Conservation (phyloP, 2,888 invertebrate species). For the Drosophila algonquin region DNA sequence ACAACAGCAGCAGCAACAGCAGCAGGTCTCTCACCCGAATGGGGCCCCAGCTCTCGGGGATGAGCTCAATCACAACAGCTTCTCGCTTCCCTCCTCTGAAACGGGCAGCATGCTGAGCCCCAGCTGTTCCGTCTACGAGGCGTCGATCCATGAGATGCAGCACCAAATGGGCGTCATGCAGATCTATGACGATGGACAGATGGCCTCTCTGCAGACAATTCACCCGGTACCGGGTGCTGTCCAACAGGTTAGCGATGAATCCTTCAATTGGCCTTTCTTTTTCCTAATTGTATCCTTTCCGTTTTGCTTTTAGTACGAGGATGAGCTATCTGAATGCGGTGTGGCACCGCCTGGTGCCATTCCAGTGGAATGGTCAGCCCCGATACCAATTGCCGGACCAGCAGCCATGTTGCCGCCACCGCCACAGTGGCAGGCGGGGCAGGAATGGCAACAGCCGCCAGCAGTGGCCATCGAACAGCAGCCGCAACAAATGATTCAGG, state of each 20-base stretch:
- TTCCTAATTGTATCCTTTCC: neutral
- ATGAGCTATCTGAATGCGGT: conserved; percentile 75
- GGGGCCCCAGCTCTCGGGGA: conserved; percentile 66
- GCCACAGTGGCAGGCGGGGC: conserved; percentile 43
- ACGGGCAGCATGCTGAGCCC: conserved; percentile 83
- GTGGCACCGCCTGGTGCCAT: conserved; percentile 54
- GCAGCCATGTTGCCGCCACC: conserved; percentile 58
- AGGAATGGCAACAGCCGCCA: conserved; percentile 61
- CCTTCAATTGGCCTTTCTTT: neutral
- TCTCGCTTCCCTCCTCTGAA: conserved; percentile 80
- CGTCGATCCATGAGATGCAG: conserved; percentile 82
- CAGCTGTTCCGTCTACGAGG: conserved; percentile 81
- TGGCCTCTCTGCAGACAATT: conserved; percentile 66
- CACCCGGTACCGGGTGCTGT: conserved; percentile 61
- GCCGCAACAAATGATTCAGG: conserved; percentile 18
- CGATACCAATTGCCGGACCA: conserved; percentile 55
- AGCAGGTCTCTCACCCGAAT: conserved; percentile 46
- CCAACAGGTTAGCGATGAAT: conserved; percentile 65
- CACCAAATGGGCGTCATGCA: conserved; percentile 83
- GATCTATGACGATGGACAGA: conserved; percentile 80
- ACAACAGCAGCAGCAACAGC: conserved; percentile 31
- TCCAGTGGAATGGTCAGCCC: conserved; percentile 64
- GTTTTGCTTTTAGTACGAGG: conserved; percentile 61
- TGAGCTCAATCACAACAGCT: conserved; percentile 82
- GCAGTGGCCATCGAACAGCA: conserved; percentile 55